Evolutionary conservation across 64 coral and sea anemone species (phyloP).

Genomic region (Hydrozoanthus tunicans): DNA sequence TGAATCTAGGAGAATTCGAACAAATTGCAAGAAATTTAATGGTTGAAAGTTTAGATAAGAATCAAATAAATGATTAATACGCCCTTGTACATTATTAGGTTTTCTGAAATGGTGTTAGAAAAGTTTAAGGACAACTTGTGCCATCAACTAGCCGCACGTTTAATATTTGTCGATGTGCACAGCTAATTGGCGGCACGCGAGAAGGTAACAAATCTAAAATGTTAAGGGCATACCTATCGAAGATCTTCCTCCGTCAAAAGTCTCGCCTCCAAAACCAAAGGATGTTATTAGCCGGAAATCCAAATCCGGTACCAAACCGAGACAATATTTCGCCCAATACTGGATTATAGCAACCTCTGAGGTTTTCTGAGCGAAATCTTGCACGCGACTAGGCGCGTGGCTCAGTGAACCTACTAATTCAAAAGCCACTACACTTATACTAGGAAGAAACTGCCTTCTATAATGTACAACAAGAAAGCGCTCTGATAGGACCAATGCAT

Average conservation of each 20-base stretch:
- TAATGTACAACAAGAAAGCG: slow-evolving; percentile 3
- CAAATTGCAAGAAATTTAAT: neutral
- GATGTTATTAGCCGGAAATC: slow-evolving; percentile 17
- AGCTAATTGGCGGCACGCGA: neutral
- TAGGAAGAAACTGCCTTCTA: slow-evolving; percentile 14
- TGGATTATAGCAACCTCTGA: neutral
- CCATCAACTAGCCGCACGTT: neutral
- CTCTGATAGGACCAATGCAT: slow-evolving; percentile 50
- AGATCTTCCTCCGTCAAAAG: slow-evolving; percentile 8
- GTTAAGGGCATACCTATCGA: slow-evolving; percentile 22
- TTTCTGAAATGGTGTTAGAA: neutral
- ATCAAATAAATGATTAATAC: slow-evolving; percentile 28
- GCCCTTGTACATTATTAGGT: slow-evolving; percentile 1
- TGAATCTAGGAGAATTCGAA: too few relatives aligned
- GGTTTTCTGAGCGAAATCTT: neutral
- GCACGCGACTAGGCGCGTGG: slow-evolving; percentile 34
- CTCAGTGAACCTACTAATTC: neutral
- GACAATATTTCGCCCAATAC: neutral
- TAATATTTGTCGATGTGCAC: neutral
- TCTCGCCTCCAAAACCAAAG: slow-evolving; percentile 14
- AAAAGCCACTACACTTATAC: neutral
- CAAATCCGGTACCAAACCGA: neutral
- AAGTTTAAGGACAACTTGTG: neutral
- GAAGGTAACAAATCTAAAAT: neutral
- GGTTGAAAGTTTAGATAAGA: neutral